Evolutionary conservation across 2,797 vertebrate genomes (phyloP), one percentile per base, ranked within the genome.

Genomic region (Todus mexicanus): DNA sequence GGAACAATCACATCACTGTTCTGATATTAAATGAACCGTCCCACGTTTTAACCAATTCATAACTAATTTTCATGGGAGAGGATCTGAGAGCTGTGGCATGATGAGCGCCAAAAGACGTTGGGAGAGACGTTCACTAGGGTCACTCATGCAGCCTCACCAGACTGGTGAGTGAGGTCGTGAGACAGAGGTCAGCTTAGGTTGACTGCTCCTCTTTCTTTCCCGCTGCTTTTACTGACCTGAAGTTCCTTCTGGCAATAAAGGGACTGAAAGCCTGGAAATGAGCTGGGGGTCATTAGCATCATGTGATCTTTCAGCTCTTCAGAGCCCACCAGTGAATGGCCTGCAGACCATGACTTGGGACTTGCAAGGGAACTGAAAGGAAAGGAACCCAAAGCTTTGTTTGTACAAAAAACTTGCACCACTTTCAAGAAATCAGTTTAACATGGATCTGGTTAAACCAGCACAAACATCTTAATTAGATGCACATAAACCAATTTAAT

Each of bases 1-100:
- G 73, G 68, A 91, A 29, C 2, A 8, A 84, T 37, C 0, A 0
- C 7, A 10, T 14, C 4, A 1, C 79, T 0, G 0, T 50, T 87
- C 72, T 87, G 64, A 11, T 79, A 70, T 56, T 61, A 93, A 90
- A 85, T 59, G 87, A 91, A 37, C 72, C 3, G 0, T 84, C 22
- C 43, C 33, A 70, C 47, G 38, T 17, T 81, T 73, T 84, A 64
- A n/a, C 12, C 0, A 18, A 16, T 48, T 75, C 59, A 11, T 57
- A 27, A 43, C 37, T 54, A 88, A 84, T 91, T 86, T 76, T 78
- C 73, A 56, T 0, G 0, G 85, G 35, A 80, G 45, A 72, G 61
- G 59, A 78, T 78, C 71, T 90, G 70, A 82, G 61, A 82, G 64
- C 59, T 45, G 43, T 38, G 90, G 75, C 75, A 72, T 61, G 69